A percentile compares a stretch with the other conserved stretches of the same genome.
Conservation (phyloP, 1,140 invertebrate genomes). For the Sinonovacula constricta region DNA sequence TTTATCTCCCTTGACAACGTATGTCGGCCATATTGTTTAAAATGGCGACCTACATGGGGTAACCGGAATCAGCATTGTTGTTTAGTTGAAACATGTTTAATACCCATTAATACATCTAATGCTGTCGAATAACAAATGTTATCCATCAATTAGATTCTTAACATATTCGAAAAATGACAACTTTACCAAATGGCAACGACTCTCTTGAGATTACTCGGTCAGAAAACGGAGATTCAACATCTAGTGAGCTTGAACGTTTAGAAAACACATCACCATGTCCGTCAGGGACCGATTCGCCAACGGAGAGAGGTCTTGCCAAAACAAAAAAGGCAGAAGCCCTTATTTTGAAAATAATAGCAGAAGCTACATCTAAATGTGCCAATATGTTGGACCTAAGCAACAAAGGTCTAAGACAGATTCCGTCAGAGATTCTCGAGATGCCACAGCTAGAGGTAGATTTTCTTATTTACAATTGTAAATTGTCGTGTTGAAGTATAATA, state of each 20-base stretch:
- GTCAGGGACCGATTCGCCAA: slow-evolving; percentile 60
- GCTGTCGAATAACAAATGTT: neutral
- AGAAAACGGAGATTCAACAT: slow-evolving; percentile 51
- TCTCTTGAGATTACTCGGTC: slow-evolving; percentile 47
- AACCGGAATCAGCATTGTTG: neutral
- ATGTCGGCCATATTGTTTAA: neutral
- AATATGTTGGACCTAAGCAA: slow-evolving; percentile 71
- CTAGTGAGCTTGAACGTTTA: slow-evolving; percentile 62
- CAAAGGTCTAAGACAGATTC: slow-evolving; percentile 68
- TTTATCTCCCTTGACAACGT: neutral
- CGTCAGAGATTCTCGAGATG: slow-evolving; percentile 72
- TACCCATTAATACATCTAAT: neutral
- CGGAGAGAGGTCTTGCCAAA: slow-evolving; percentile 67
- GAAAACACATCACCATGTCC: slow-evolving; percentile 43
- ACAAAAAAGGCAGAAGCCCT: slow-evolving; percentile 63
- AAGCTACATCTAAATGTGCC: slow-evolving; percentile 60
- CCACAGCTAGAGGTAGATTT: slow-evolving; percentile 69
- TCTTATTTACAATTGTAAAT: too few relatives aligned
- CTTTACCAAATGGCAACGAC: slow-evolving; percentile 38
- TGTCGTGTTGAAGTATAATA: too few relatives aligned
- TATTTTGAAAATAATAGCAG: slow-evolving; percentile 65
- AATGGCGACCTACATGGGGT: neutral
- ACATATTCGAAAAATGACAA: slow-evolving; percentile 40
- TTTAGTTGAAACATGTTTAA: neutral
- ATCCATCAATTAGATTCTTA: neutral